Percentiles rank a stretch among this genome's conserved stretches.
These are phyloP conservation scores for Dicentrarchus labrax DNA, from an alignment of 2,113 vertebrate species.

Conservation along the genomic window DNA sequence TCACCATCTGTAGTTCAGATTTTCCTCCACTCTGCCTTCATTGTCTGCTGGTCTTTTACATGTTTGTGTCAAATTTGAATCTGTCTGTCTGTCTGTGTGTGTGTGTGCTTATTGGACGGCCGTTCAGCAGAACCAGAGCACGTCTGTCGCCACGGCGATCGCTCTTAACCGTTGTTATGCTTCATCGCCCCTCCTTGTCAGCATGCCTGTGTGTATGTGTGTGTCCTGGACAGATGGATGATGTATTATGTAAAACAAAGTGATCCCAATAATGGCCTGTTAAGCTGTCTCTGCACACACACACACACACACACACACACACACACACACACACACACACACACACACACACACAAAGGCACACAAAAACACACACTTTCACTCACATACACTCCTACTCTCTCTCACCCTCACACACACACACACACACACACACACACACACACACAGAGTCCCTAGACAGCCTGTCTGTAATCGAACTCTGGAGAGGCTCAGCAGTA, in stretches of 20 bases:
- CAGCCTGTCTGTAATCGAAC: slow-evolving; percentile 72
- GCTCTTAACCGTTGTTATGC: slow-evolving; percentile 52
- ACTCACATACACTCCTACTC: slow-evolving; percentile 21
- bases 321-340: slow-evolving; percentile 28
- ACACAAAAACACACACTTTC: slow-evolving; percentile 29
- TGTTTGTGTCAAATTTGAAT: neutral
- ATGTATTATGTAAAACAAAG: slow-evolving; percentile 86
- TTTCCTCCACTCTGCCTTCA: neutral
- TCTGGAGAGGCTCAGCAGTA: slow-evolving; percentile 74
- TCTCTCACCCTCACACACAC: neutral
- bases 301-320: slow-evolving; percentile 13
- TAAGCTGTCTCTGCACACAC: slow-evolving; percentile 64
- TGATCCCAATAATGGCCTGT: slow-evolving; percentile 83
- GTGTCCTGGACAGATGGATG: slow-evolving; percentile 82
- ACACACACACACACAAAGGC: slow-evolving; percentile 3
- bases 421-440: slow-evolving; percentile 37
- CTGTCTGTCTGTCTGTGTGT: neutral
- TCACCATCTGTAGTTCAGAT: slow-evolving; percentile 21
- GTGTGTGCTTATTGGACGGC: slow-evolving; percentile 27
- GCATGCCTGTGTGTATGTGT: slow-evolving; percentile 39
- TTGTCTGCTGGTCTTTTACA: neutral
- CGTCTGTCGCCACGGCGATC: slow-evolving; percentile 61
- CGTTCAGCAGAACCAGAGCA: slow-evolving; percentile 32
- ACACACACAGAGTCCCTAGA: slow-evolving; percentile 60
- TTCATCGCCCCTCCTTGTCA: slow-evolving; percentile 42